A percentile compares a stretch with the other conserved stretches of the same genome.
Evolutionary conservation across 2,888 invertebrate genomes (phyloP).

Genomic region (Phengaris arion): DNA sequence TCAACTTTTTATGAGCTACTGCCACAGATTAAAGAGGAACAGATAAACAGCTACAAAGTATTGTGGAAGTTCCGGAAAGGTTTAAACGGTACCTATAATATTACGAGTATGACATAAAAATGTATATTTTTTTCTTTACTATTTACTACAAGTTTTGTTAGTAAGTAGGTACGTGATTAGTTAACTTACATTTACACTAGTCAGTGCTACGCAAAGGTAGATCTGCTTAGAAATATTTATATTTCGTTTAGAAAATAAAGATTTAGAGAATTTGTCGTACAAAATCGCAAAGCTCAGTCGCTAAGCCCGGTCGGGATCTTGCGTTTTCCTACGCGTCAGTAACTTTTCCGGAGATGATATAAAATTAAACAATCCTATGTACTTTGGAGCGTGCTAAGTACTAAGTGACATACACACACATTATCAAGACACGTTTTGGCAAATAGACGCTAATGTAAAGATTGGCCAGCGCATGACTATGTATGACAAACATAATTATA

Average conservation of each 20-base stretch:
- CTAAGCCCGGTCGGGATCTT: neutral
- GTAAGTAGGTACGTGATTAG: no score
- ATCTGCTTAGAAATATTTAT: neutral
- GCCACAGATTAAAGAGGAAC: no score
- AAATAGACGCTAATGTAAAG: constrained; percentile 12
- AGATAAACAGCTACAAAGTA: no score
- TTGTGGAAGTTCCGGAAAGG: no score
- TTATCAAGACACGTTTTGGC: constrained; percentile 7
- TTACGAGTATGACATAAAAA: no score
- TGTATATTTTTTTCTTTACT: no score
- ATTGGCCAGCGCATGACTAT: neutral
- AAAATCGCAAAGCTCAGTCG: neutral
- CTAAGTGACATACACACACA: neutral
- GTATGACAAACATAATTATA: neutral
- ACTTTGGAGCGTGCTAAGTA: constrained; percentile 16
- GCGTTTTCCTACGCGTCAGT: neutral
- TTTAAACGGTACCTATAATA: no score
- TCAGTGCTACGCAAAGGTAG: no score
- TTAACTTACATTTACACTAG: no score
- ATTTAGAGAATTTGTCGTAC: neutral
- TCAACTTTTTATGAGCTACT: no score
- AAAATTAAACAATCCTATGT: constrained; percentile 6
- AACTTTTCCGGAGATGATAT: constrained; percentile 6
- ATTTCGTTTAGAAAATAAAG: neutral
- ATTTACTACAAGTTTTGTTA: no score